Percentiles rank a stretch among this genome's conserved stretches.
phyloP scores from a whole-genome alignment of 2,888 invertebrate species.

The Lochmaea capreae region DNA sequence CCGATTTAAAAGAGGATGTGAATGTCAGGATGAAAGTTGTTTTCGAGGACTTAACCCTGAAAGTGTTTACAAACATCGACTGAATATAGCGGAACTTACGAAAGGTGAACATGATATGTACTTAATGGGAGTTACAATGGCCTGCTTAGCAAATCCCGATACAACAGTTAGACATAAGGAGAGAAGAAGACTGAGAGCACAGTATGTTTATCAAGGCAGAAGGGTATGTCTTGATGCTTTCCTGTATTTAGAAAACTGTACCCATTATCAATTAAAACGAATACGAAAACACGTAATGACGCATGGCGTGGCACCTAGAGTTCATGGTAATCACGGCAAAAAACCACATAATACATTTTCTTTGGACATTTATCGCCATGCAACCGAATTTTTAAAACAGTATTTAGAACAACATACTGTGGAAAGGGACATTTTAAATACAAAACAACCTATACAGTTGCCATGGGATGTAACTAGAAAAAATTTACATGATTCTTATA shows the following conservation, averaged over 20 bases:
- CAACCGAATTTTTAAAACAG: slow-evolving; percentile 80
- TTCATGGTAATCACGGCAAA: slow-evolving; percentile 84
- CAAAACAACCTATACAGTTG: slow-evolving; percentile 68
- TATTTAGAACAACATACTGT: slow-evolving; percentile 77
- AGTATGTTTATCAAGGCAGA: slow-evolving; percentile 82
- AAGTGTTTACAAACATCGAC: slow-evolving; percentile 79
- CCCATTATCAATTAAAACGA: slow-evolving; percentile 81
- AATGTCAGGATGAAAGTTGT: slow-evolving; percentile 81
- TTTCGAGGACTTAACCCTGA: slow-evolving; percentile 81
- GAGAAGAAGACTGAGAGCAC: slow-evolving; percentile 77
- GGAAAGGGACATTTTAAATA: slow-evolving; percentile 67
- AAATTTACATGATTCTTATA: slow-evolving; percentile 80
- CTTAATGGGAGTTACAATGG: slow-evolving; percentile 87
- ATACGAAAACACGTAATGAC: slow-evolving; percentile 83
- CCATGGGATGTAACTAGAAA: slow-evolving; percentile 74
- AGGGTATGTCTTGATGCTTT: slow-evolving; percentile 84
- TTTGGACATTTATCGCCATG: slow-evolving; percentile 81
- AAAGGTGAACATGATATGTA: slow-evolving; percentile 89
- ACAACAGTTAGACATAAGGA: slow-evolving; percentile 80
- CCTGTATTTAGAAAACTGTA: slow-evolving; percentile 82
- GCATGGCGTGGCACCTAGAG: slow-evolving; percentile 81
- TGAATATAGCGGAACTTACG: slow-evolving; percentile 83
- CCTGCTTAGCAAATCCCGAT: slow-evolving; percentile 80
- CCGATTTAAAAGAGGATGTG: slow-evolving; percentile 78
- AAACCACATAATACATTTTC: slow-evolving; percentile 85